Percentiles rank a stretch among this genome's conserved stretches.
Evolutionary conservation across 2,113 vertebrate genomes (phyloP).

Genomic region (Tragulus kanchil): DNA sequence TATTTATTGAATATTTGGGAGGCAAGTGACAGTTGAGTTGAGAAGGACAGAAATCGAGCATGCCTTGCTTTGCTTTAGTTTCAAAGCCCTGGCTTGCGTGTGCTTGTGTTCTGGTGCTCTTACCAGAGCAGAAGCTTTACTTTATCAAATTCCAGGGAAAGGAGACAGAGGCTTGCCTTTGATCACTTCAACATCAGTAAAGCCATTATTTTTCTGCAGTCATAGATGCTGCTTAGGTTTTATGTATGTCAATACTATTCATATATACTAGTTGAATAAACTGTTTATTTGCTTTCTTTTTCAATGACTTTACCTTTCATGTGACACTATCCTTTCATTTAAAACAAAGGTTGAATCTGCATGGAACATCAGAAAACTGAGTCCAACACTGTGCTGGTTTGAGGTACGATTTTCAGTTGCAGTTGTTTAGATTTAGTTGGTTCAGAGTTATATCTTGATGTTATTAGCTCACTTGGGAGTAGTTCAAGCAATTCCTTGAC

Average conservation of each 20-base stretch:
- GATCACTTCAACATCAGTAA: background rate
- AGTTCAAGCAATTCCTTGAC: conserved; percentile 18
- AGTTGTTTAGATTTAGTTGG: conserved; percentile 12
- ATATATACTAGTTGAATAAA: conserved; percentile 1
- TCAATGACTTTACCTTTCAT: background rate
- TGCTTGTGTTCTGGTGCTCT: conserved; percentile 19
- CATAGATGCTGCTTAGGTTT: background rate
- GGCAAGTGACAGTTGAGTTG: background rate
- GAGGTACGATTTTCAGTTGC: conserved; percentile 89
- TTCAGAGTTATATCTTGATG: conserved; percentile 24
- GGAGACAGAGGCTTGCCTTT: background rate
- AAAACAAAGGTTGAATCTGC: conserved; percentile 95
- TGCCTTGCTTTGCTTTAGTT: background rate
- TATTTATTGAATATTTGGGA: conserved; percentile 24
- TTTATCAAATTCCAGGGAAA: conserved; percentile 14
- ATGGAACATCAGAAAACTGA: conserved; percentile 97
- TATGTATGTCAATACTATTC: background rate
- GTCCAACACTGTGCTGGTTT: conserved; percentile 96
- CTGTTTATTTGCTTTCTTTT: conserved; percentile 41
- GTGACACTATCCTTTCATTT: conserved; percentile 38
- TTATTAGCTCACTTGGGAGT: conserved; percentile 23
- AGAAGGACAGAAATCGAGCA: conserved; percentile 13
- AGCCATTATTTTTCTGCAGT: conserved; percentile 26
- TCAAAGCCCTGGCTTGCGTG: background rate
- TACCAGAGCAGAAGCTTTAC: background rate